Base-by-base conservation (phyloP, 2,888 invertebrate species). In the Euspilapteryx auroguttella region DNA sequence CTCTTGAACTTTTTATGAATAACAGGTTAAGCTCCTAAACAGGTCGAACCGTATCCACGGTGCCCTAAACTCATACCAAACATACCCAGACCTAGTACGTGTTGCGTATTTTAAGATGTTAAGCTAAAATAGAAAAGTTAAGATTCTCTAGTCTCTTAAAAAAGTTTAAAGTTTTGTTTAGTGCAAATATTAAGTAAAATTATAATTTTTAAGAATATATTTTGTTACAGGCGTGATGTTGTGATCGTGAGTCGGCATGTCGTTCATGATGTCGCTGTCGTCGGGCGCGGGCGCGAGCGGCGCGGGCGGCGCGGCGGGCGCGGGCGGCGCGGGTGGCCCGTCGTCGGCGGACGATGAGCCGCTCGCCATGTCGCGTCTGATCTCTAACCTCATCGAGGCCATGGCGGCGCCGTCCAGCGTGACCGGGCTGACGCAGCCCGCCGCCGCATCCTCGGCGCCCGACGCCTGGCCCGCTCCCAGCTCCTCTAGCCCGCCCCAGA, bases 311-410 rank as follows among this genome's bases (percentile, higher is more conserved):
- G 48, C 51, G 37, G 40, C 45, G 38, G 41, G 54, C 28, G 45
- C 44, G 32, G 62, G 61, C 29, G 24, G 13, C 12, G 24, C 4
- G 24, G 12, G 12, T 9, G 4, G 12, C 12, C 8, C 24, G 24
- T n/a, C 12, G 12, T 8, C 12, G 12, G 9, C 21, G 12, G 50
- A 48, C 28, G 63, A 62, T 36, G 58, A 62, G 36, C 51, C 66
- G 32, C 47, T 59, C 14, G 61, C 49, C 27, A 63, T 75, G 63
- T 61, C 65, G 14, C 71, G 69, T 47, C 63, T 76, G 49, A 58
- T 79, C 44, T 69, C 73, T 53, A 78, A 75, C 43, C 64, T 79
- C 33, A 59, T 79, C 36, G 79, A 78, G 47, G 77, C 71, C 50
- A 71, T 69, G 69, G 69, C 68, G 45, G 68, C 64, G 41, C 66